Percentiles rank a stretch among this genome's conserved stretches.
Conservation (phyloP, 1,140 invertebrate species). For the Rhizoglyphus robini region DNA sequence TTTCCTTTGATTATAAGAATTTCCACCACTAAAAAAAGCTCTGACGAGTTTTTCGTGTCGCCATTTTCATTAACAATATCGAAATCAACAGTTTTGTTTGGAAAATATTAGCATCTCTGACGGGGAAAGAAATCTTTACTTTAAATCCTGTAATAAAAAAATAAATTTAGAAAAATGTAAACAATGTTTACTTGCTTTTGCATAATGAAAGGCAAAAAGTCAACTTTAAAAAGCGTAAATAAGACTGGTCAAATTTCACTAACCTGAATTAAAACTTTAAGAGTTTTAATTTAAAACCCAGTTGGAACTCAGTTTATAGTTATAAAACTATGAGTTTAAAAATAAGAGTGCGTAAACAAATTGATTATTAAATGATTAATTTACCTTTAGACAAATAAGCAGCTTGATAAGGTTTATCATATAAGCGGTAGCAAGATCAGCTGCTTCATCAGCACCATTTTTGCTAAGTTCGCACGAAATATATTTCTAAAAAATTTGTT, state of each 20-base stretch:
- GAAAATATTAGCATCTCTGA: conserved; percentile 85
- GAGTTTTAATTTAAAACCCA: not conserved
- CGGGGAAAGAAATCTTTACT: conserved; percentile 85
- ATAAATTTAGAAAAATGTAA: too few species aligned
- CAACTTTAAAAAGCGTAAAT: not conserved
- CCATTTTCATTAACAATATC: conserved; percentile 51
- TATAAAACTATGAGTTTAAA: too few species aligned
- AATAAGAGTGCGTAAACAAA: conserved; percentile 28
- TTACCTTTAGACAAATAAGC: conserved; percentile 78
- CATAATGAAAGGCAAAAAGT: not conserved
- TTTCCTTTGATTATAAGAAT: conserved; percentile 91
- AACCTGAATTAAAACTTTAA: too few species aligned
- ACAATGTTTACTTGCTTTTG: not conserved
- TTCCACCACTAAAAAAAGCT: conserved; percentile 77
- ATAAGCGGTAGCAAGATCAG: conserved; percentile 85
- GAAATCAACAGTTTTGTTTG: conserved; percentile 88
- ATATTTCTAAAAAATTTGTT: conserved; percentile 56
- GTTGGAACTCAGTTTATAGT: not conserved
- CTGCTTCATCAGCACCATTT: conserved; percentile 93
- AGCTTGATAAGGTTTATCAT: too few species aligned
- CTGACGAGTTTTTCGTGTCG: conserved; percentile 46
- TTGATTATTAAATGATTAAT: not conserved
- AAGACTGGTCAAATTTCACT: too few species aligned
- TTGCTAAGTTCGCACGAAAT: conserved; percentile 70
- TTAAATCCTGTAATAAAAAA: conserved; percentile 46